A percentile compares a stretch with the other conserved stretches of the same genome.
Evolutionary conservation across 2,113 vertebrate genomes (phyloP).

Genomic region (Oryctolagus cuniculus): DNA sequence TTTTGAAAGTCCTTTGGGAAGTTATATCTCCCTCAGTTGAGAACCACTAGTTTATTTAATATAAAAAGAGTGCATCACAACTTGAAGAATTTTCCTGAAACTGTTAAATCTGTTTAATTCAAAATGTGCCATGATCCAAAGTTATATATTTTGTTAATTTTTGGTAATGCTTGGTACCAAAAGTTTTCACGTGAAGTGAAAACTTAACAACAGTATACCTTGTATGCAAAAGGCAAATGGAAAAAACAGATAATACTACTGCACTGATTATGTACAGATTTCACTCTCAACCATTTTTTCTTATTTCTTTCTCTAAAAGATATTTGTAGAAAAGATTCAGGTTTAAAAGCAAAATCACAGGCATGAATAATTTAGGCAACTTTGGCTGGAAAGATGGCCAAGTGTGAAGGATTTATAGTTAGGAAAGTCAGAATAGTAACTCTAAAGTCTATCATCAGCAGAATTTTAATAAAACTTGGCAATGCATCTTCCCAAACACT

Average conservation of each 20-base stretch:
- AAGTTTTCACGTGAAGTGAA: neutral
- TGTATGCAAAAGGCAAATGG: neutral
- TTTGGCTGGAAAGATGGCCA: constrained; percentile 60
- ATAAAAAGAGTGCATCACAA: neutral
- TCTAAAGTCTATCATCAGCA: constrained; percentile 29
- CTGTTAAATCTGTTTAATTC: neutral
- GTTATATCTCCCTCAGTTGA: neutral
- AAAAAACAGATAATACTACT: neutral
- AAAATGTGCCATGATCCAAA: neutral
- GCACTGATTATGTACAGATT: neutral
- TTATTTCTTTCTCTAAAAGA: neutral
- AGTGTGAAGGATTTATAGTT: constrained; percentile 61
- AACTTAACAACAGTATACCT: neutral
- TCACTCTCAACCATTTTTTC: constrained; percentile 20
- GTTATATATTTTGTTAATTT: neutral
- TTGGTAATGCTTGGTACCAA: neutral
- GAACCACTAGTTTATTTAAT: neutral
- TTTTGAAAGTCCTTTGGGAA: neutral
- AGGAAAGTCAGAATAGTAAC: constrained; percentile 33
- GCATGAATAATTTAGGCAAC: constrained; percentile 61
- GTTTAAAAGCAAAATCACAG: constrained; percentile 62
- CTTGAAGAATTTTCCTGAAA: neutral
- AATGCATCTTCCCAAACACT: neutral
- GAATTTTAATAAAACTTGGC: constrained; percentile 68
- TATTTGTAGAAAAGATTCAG: constrained; percentile 20